Conservation (phyloP, 2,113 vertebrate species). For the Catharus minimus region DNA sequence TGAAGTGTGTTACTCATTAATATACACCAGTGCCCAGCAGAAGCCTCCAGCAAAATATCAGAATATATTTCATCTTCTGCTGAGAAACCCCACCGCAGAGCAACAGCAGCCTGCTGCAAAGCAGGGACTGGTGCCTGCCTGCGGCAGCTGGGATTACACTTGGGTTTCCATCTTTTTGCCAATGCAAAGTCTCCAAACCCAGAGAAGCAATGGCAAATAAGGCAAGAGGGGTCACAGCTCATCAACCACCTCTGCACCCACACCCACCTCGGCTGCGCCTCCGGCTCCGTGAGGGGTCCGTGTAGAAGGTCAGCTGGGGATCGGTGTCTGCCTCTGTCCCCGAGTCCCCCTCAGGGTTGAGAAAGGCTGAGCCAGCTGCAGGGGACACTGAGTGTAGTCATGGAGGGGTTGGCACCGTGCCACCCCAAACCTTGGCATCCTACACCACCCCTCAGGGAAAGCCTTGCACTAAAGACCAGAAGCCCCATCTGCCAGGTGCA, state of each 20-base stretch:
- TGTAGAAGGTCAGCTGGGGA: slow-evolving; percentile 98
- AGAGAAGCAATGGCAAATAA: fast-evolving
- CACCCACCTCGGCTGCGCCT: slow-evolving; percentile 90
- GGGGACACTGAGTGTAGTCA: slow-evolving; percentile 10
- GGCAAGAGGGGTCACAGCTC: neutral
- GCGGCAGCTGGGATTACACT: fast-evolving
- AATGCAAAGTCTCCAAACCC: neutral
- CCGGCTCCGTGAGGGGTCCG: slow-evolving; percentile 92
- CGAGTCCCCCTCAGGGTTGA: slow-evolving; percentile 96
- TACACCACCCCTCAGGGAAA: neutral
- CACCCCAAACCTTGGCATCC: neutral
- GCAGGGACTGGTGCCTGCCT: fast-evolving
- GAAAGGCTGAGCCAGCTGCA: slow-evolving; percentile 92
- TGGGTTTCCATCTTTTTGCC: neutral
- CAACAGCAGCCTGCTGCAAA: neutral
- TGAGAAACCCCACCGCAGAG: neutral
- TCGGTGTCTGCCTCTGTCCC: slow-evolving; percentile 95
- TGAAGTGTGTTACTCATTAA: neutral
- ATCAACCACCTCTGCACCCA: slow-evolving; percentile 73
- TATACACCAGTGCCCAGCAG: neutral
- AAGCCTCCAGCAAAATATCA: slow-evolving; percentile 26
- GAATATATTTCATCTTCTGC: neutral
- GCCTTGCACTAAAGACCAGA: neutral
- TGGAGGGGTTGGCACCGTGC: neutral
- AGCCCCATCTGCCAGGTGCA: neutral